A percentile compares a stretch with the other conserved stretches of the same genome.
phyloP scores from a whole-genome alignment of 2,888 invertebrate genomes.

The Epirrita christyi region DNA sequence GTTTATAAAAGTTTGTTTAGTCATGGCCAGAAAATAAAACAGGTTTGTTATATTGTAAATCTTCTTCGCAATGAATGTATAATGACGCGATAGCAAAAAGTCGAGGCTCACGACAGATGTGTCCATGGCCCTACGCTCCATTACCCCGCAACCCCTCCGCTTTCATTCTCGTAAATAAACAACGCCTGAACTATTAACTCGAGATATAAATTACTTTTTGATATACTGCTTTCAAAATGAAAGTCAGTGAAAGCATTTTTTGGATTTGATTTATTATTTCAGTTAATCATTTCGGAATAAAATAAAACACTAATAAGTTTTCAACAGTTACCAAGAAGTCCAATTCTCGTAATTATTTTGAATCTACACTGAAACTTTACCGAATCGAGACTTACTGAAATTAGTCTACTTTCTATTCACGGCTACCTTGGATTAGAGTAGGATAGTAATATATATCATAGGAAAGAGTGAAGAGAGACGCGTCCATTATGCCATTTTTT shows the following conservation, averaged over 20 bases:
- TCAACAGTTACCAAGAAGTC: no score
- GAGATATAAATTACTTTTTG: conserved; percentile 43
- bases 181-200: conserved; percentile 52
- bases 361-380: no score
- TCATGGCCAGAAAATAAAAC: background rate
- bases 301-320: no score
- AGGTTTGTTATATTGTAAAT: conserved; percentile 8
- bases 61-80: conserved; percentile 44
- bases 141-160: conserved; percentile 61
- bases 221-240: conserved; percentile 39
- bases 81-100: conserved; percentile 50
- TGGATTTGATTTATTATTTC: no score
- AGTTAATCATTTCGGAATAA: no score
- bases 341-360: no score
- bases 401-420: no score
- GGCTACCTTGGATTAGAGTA: no score
- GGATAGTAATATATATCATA: no score
- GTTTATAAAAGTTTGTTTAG: conserved; percentile 8
- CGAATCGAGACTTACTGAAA: no score
- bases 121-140: conserved; percentile 68
- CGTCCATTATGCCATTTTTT: no score
- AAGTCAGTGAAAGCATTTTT: background rate
- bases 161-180: conserved; percentile 60
- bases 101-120: conserved; percentile 57
- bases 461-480: no score